These are phyloP conservation scores for Lycopodina hypogea DNA, from an alignment of 37 sponge, comb jelly and placozoan genomes.

Conservation along the genomic window DNA sequence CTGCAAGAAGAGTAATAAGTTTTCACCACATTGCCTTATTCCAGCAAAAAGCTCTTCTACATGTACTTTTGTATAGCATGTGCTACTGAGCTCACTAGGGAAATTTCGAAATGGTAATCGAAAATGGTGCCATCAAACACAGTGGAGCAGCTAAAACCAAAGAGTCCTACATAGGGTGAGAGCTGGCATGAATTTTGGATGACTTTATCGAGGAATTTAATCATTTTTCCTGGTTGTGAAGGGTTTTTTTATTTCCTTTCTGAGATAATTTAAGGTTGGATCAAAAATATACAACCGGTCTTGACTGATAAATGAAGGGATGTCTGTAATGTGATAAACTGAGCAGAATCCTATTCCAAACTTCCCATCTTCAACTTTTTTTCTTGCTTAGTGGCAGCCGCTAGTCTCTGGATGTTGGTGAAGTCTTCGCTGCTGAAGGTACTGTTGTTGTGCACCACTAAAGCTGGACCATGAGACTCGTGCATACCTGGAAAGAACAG, in stretches of 20 bases:
- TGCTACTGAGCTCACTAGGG: conserved; percentile 57
- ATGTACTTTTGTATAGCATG: neutral
- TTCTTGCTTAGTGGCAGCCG: conserved; percentile 65
- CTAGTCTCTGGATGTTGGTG: conserved; percentile 73
- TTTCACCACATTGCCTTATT: conserved; percentile 11
- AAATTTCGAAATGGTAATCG: conserved; percentile 69
- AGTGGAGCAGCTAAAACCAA: conserved; percentile 20
- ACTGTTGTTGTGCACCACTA: conserved; percentile 57
- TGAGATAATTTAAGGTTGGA: conserved; percentile 51
- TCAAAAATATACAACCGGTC: conserved; percentile 60
- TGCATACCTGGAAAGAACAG: conserved; percentile 61
- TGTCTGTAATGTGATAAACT: conserved; percentile 70
- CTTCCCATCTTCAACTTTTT: conserved; percentile 74
- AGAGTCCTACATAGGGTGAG: conserved; percentile 49
- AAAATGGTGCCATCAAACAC: conserved; percentile 65
- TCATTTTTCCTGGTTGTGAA: conserved; percentile 47
- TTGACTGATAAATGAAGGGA: conserved; percentile 67
- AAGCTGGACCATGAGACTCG: conserved; percentile 66
- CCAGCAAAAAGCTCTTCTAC: conserved; percentile 16
- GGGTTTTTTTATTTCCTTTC: conserved; percentile 23
- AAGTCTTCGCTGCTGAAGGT: conserved; percentile 74
- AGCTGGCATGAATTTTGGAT: conserved; percentile 42
- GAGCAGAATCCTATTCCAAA: conserved; percentile 84
- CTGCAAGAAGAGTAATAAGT: conserved; percentile 59
- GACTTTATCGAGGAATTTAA: conserved; percentile 9